phyloP scores from a whole-genome alignment of 2,888 invertebrate genomes.

The Polydesmus complanatus region DNA sequence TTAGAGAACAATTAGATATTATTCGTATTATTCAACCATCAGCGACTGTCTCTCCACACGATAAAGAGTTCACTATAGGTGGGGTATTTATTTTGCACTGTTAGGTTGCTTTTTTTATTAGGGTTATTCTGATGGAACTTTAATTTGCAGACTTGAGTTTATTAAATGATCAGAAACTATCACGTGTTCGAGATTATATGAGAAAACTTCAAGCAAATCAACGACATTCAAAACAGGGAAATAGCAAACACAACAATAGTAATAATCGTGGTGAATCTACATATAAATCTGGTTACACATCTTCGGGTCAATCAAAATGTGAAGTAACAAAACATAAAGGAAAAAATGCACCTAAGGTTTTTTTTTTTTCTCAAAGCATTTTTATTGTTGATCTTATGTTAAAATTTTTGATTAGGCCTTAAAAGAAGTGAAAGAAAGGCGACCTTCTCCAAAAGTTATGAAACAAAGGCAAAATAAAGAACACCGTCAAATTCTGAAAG shows the following conservation, averaged over 20 bases:
- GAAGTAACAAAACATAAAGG: neutral
- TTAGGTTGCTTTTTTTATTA: neutral
- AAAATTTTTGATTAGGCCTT: neutral
- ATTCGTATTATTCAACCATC: slow-evolving; percentile 29
- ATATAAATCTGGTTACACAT: neutral
- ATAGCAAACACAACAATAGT: neutral
- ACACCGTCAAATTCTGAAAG: slow-evolving; percentile 26
- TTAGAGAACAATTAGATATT: slow-evolving; percentile 29
- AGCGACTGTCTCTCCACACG: slow-evolving; percentile 24
- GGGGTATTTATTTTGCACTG: neutral
- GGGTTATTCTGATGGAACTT: too few species aligned
- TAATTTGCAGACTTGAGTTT: slow-evolving; percentile 14
- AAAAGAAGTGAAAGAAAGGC: slow-evolving; percentile 17
- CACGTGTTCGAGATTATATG: slow-evolving; percentile 18
- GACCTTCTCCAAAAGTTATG: slow-evolving; percentile 6
- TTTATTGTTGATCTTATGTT: too few species aligned
- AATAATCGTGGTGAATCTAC: neutral
- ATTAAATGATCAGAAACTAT: slow-evolving; percentile 19
- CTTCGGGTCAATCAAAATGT: neutral
- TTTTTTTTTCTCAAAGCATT: too few species aligned
- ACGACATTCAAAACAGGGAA: neutral
- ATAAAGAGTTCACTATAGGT: slow-evolving; percentile 29
- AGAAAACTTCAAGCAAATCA: slow-evolving; percentile 12
- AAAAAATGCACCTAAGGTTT: neutral
- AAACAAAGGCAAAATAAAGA: slow-evolving; percentile 23